Conservation (phyloP, 2,888 invertebrate species). For the Ommatoiulus sabulosus region DNA sequence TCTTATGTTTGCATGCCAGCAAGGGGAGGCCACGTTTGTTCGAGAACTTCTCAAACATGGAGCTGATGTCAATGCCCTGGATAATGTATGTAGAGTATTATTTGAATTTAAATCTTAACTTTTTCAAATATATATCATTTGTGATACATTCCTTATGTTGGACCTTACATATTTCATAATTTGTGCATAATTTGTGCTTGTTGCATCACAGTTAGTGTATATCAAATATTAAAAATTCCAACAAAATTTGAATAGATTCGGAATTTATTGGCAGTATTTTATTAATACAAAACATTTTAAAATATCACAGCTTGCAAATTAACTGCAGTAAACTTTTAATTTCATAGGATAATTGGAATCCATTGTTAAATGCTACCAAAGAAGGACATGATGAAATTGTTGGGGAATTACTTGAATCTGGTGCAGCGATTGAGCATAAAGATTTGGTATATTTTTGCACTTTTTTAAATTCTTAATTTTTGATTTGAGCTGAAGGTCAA, state of each 20-base stretch:
- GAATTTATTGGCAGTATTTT: background rate
- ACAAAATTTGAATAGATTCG: background rate
- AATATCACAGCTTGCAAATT: background rate
- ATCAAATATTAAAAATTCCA: no score
- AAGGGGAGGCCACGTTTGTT: constrained; percentile 85
- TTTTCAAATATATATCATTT: background rate
- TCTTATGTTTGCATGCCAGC: constrained; percentile 90
- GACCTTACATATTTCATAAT: no score
- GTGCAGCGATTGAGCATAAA: constrained; percentile 83
- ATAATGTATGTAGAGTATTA: constrained; percentile 72
- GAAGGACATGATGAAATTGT: constrained; percentile 87
- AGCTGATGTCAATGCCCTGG: constrained; percentile 91
- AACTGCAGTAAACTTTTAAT: background rate
- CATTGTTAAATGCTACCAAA: constrained; percentile 89
- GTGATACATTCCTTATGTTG: background rate
- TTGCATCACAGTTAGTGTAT: no score
- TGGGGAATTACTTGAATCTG: constrained; percentile 83
- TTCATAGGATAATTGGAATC: constrained; percentile 87
- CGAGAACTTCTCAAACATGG: constrained; percentile 87
- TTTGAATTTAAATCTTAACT: background rate
- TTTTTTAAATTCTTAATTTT: background rate
- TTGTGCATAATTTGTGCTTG: no score
- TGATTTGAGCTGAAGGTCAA: background rate
- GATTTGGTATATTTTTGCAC: constrained; percentile 76
- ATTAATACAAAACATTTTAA: no score